Evolutionary conservation across 2,113 vertebrate genomes (phyloP).

Genomic region (Bombycilla garrulus): DNA sequence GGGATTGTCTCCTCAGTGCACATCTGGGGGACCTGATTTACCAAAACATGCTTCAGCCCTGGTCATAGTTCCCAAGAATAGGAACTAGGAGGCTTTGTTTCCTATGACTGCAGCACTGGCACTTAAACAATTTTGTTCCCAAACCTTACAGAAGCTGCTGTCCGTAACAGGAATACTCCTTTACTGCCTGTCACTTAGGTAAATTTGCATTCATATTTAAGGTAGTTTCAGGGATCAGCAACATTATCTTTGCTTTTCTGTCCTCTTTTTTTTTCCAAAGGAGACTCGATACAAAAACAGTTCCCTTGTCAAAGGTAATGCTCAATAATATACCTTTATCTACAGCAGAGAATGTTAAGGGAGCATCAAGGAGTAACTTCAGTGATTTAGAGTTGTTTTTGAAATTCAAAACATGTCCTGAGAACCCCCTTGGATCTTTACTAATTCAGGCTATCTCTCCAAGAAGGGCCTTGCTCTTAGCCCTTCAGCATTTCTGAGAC

Average conservation of each 20-base stretch:
- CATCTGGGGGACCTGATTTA: neutral
- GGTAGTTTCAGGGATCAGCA: neutral
- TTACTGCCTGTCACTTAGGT: neutral
- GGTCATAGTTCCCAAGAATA: neutral
- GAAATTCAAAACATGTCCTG: neutral
- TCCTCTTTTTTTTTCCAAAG: neutral
- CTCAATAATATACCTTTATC: neutral
- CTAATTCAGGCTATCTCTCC: slow-evolving; percentile 14
- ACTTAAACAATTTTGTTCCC: neutral
- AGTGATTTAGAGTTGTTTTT: neutral
- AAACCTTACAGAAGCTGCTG: neutral
- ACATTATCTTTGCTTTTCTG: neutral
- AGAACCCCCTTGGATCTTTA: neutral
- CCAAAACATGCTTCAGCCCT: fast-evolving
- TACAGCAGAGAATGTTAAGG: neutral
- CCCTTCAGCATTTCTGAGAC: slow-evolving; percentile 1
- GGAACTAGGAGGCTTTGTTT: neutral
- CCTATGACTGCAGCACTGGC: neutral
- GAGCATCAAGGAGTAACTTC: neutral
- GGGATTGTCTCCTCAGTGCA: neutral
- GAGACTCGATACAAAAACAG: neutral
- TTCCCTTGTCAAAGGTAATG: neutral
- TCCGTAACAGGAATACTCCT: neutral
- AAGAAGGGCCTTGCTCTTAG: neutral
- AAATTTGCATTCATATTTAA: neutral